Evolutionary conservation across 2,888 invertebrate genomes (phyloP).

Genomic region (Melangyna quadrimaculata): DNA sequence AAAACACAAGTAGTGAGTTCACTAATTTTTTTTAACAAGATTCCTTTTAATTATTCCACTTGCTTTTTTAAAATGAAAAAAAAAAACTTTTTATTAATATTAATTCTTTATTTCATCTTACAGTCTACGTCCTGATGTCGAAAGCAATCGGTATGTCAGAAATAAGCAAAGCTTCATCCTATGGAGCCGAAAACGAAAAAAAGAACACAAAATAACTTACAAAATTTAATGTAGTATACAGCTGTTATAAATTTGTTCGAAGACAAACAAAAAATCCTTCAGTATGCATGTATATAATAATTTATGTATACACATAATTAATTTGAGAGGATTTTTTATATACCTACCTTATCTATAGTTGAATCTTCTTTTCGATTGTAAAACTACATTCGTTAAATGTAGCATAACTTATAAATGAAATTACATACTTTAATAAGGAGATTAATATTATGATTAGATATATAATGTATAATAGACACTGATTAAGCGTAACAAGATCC

Average conservation of each 20-base stretch:
- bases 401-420: constrained; percentile 22
- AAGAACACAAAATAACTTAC: constrained; percentile 73
- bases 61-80: constrained; percentile 4
- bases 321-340: constrained; percentile 6
- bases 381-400: background rate
- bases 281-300: constrained; percentile 2
- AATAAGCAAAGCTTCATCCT: constrained; percentile 91
- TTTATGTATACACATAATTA: background rate
- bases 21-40: no score
- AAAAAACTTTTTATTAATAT: background rate
- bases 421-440: constrained; percentile 29
- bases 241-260: constrained; percentile 28
- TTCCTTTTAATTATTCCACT: background rate
- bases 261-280: background rate
- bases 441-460: constrained; percentile 14
- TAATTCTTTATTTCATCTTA: background rate
- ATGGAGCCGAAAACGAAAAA: constrained; percentile 82
- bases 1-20: no score
- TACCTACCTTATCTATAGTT: background rate
- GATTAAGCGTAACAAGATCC: constrained; percentile 54
- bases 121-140: constrained; percentile 90
- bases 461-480: constrained; percentile 42
- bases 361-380: background rate
- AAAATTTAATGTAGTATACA: background rate
- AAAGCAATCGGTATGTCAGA: constrained; percentile 92